phyloP scores from a whole-genome alignment of 1,140 invertebrate genomes.

The Antheraea pernyi region DNA sequence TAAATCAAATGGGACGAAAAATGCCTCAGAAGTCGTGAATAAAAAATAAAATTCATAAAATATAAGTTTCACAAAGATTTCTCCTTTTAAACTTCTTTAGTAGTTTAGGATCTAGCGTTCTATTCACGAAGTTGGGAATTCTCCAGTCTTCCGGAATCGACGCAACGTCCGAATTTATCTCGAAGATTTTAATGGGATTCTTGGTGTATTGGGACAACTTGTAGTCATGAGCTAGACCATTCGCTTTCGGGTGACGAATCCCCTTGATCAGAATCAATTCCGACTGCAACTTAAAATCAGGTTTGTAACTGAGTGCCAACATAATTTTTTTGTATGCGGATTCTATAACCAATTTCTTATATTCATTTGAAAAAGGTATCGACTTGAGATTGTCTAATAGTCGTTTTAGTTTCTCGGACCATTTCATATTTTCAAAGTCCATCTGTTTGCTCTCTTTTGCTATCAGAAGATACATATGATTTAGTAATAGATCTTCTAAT shows the following conservation, averaged over 20 bases:
- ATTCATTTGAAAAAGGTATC: conserved; percentile 22
- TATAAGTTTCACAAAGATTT: conserved; percentile 14
- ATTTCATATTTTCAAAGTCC: conserved; percentile 4
- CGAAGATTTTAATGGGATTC: conserved; percentile 22
- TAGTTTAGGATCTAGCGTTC: conserved; percentile 12
- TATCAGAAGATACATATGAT: conserved; percentile 22
- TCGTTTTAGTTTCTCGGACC: conserved; percentile 24
- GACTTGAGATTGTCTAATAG: not conserved
- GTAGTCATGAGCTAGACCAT: conserved; percentile 22
- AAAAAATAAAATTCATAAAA: not conserved
- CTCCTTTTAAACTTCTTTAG: conserved; percentile 16
- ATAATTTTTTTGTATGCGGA: conserved; percentile 23
- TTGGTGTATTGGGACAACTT: conserved; percentile 25
- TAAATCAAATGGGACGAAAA: too few species aligned
- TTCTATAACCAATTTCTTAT: conserved; percentile 22
- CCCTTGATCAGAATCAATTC: conserved; percentile 27
- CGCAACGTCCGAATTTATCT: conserved; percentile 20
- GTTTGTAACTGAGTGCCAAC: conserved; percentile 22
- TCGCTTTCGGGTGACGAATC: conserved; percentile 15
- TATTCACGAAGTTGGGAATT: conserved; percentile 24
- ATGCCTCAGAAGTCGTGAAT: not conserved
- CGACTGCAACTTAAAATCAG: conserved; percentile 27
- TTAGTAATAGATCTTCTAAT: conserved; percentile 20
- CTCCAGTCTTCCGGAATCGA: conserved; percentile 19
- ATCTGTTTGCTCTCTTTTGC: conserved; percentile 17